These are phyloP conservation scores for Drosophila antonietae DNA, from an alignment of 2,888 invertebrate genomes.

Conservation along the genomic window DNA sequence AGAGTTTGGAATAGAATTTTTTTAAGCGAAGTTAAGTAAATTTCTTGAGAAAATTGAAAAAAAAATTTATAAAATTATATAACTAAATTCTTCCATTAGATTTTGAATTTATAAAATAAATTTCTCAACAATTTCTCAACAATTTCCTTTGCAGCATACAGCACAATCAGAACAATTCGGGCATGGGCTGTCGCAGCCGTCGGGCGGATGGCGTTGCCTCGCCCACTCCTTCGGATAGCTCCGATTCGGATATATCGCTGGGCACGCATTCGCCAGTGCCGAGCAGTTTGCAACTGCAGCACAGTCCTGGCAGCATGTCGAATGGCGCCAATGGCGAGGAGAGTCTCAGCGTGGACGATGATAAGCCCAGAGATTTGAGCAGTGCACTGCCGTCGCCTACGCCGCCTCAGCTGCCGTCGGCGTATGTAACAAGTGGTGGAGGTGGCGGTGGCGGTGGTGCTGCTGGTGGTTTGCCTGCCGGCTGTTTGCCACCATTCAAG, in stretches of 20 bases:
- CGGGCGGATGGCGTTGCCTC: constrained; percentile 83
- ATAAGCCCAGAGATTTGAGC: constrained; percentile 83
- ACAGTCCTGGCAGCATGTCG: constrained; percentile 85
- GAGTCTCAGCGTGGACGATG: constrained; percentile 83
- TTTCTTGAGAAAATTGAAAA: too few relatives aligned
- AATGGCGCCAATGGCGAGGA: constrained; percentile 84
- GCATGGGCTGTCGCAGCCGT: constrained; percentile 79
- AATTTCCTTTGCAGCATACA: constrained; percentile 77
- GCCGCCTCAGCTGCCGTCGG: constrained; percentile 60
- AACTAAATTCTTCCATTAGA: too few relatives aligned
- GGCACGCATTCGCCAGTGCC: constrained; percentile 85
- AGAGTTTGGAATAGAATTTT: too few relatives aligned
- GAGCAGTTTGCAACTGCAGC: constrained; percentile 84
- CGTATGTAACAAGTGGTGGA: constrained; percentile 44
- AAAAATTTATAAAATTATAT: too few relatives aligned
- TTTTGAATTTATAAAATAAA: neutral
- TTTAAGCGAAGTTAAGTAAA: too few relatives aligned
- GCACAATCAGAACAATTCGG: constrained; percentile 84
- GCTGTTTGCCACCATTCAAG: constrained; percentile 82
- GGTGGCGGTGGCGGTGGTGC: constrained; percentile 8
- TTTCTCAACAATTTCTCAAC: too few relatives aligned
- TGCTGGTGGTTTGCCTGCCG: constrained; percentile 56
- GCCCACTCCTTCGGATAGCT: constrained; percentile 84
- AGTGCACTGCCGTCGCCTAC: constrained; percentile 75
- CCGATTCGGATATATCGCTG: constrained; percentile 85